Evolutionary conservation across 30 jellyfish, hydroid and myxozoan species (phyloP), one percentile per base, ranked within the genome.

Genomic region (Chrysaora quinquecirrha): DNA sequence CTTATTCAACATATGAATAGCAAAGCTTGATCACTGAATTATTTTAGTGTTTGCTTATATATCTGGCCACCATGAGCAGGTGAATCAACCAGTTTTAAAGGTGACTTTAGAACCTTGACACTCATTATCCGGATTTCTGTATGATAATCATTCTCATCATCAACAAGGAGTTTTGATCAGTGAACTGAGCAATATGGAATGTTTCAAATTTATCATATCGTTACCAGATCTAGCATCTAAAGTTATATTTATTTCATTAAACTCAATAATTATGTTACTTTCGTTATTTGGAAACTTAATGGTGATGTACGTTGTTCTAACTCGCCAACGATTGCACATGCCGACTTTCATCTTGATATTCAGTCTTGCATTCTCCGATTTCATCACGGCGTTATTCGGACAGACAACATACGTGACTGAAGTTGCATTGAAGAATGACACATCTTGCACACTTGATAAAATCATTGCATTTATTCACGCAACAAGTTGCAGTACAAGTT

Each of bases 301-400:
- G 11, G 90, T 76, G 6, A 49, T 86, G 54, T 75, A 47, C 76
- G 90, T 86, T 0, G 90, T 86, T 1, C 27, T 61, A 43, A 74
- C 31, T n/a, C 64, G 73, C 25, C 63, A 25, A 19, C 46, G 69
- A 6, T 52, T 86, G 2, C 62, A 56, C 1, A 24, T 75, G 4
- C 90, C 96, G 25, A 75, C 88, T 2, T 69, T 70, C 46, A 30
- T 27, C 68, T 60, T 86, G 43, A 20, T 86, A 43, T 69, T 79
- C 0, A 80, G 72, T 20, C 28, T 86, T 72, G 96, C 96, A 0
- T 0, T 64, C 49, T 86, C 96, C 71, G 96, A 86, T 34, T 48
- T 86, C 31, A 0, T 52, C 34, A 69, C 96, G 14, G 82, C 89
- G 34, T 31, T 77, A 1, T 49, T 76, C 48, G 96, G 96, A 21